Evolutionary conservation across 2,888 invertebrate species (phyloP).

Genomic region (Laothoe populi): DNA sequence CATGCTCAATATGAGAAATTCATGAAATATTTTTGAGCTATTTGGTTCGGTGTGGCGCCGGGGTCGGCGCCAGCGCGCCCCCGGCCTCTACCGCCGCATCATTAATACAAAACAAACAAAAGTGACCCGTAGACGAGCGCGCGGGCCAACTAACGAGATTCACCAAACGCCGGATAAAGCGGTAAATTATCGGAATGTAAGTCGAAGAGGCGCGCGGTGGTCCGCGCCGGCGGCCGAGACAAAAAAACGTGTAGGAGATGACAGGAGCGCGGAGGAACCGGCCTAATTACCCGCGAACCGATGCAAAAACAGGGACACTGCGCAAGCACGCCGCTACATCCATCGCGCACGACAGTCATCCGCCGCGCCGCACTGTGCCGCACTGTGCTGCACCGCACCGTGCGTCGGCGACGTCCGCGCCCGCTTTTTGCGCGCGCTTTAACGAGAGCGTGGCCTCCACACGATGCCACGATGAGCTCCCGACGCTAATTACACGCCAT

Average conservation of each 20-base stretch:
- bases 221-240: constrained; percentile 62
- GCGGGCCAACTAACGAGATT: constrained; percentile 80
- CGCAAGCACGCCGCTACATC: constrained; percentile 65
- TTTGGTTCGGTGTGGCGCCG: constrained; percentile 77
- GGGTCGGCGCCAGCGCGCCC: constrained; percentile 78
- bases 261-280: constrained; percentile 75
- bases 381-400: background rate
- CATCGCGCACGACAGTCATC: constrained; percentile 65
- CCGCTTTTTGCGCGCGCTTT: constrained; percentile 60
- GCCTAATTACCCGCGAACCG: constrained; percentile 66
- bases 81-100: constrained; percentile 77
- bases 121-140: constrained; percentile 79
- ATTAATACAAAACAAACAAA: constrained; percentile 84
- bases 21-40: constrained; percentile 79
- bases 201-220: constrained; percentile 72
- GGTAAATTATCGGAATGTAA: constrained; percentile 82
- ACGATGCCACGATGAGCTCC: constrained; percentile 57
- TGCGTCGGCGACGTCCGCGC: background rate
- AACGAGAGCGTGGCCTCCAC: constrained; percentile 58
- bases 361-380: constrained; percentile 53
- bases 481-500: constrained; percentile 68
- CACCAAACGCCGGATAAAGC: constrained; percentile 81
- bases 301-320: constrained; percentile 67
- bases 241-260: constrained; percentile 82
- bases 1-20: constrained; percentile 70